Conservation (phyloP, 2,888 invertebrate species). For the Piscicola geometra region DNA sequence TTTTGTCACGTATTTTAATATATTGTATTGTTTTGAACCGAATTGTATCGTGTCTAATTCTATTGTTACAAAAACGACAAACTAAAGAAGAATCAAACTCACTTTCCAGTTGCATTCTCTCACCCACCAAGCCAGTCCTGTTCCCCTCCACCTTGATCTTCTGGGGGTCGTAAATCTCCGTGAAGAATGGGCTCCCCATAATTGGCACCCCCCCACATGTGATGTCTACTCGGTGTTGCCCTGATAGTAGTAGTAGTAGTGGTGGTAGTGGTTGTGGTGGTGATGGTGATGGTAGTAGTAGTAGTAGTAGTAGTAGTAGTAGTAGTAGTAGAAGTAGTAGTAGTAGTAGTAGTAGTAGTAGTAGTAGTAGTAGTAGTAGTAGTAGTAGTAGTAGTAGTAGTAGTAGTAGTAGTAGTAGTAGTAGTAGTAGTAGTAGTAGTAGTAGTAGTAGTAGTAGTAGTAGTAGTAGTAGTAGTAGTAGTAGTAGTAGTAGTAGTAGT, state of each 20-base stretch:
- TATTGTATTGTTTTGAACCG: too few relatives aligned
- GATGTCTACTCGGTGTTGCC: conserved; percentile 61
- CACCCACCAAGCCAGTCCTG: conserved; percentile 48
- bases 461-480: too few relatives aligned
- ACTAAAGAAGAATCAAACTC: too few relatives aligned
- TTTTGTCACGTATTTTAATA: too few relatives aligned
- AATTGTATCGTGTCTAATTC: too few relatives aligned
- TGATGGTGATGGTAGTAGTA: not conserved
- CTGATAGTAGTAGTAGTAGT: conserved; percentile 47
- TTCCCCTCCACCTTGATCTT: conserved; percentile 56
- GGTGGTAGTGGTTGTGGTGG: not conserved
- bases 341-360: conserved; percentile 15
- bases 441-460: conserved; percentile 19
- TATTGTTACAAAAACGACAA: too few relatives aligned
- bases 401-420: conserved; percentile 21
- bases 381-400: conserved; percentile 7
- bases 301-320: conserved; percentile 11
- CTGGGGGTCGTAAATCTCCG: conserved; percentile 66
- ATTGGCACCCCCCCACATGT: conserved; percentile 56
- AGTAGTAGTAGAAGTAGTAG: conserved; percentile 16
- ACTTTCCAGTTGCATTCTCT: conserved; percentile 51
- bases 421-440: conserved; percentile 24
- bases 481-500: too few relatives aligned
- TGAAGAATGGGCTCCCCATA: conserved; percentile 60
- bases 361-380: conserved; percentile 2